Percentiles rank a stretch among this genome's conserved stretches.
phyloP scores from a whole-genome alignment of 1,140 invertebrate species.

The Arion vulgaris region DNA sequence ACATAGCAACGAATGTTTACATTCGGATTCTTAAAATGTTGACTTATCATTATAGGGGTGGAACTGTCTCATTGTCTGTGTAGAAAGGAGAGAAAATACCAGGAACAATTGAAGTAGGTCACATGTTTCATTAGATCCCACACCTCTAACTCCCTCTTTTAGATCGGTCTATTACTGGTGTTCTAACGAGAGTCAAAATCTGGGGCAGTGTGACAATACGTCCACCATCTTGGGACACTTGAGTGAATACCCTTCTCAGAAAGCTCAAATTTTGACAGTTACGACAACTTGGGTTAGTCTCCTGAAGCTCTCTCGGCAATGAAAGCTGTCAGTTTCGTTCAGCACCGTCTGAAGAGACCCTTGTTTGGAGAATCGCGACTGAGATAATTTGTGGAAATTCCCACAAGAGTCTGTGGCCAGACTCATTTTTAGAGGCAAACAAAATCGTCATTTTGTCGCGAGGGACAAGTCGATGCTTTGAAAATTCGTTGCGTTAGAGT shows the following conservation, averaged over 20 bases:
- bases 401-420: neutral
- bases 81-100: neutral
- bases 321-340: neutral
- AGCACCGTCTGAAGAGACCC: neutral
- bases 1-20: too few species aligned
- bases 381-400: neutral
- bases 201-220: neutral
- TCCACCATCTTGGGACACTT: neutral
- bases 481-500: too few species aligned
- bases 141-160: neutral
- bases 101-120: neutral
- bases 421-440: too few species aligned
- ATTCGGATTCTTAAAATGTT: too few species aligned
- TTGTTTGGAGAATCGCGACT: neutral
- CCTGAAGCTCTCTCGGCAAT: neutral
- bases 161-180: neutral
- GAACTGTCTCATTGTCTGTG: too few species aligned
- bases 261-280: neutral
- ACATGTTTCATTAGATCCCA: neutral
- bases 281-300: neutral
- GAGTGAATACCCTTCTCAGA: neutral
- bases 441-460: too few species aligned
- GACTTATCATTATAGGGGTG: too few species aligned
- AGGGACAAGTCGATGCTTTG: too few species aligned
- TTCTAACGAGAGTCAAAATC: neutral